These are phyloP conservation scores for Drosophila setosimentum DNA, from an alignment of 2,888 invertebrate species.

Conservation along the genomic window DNA sequence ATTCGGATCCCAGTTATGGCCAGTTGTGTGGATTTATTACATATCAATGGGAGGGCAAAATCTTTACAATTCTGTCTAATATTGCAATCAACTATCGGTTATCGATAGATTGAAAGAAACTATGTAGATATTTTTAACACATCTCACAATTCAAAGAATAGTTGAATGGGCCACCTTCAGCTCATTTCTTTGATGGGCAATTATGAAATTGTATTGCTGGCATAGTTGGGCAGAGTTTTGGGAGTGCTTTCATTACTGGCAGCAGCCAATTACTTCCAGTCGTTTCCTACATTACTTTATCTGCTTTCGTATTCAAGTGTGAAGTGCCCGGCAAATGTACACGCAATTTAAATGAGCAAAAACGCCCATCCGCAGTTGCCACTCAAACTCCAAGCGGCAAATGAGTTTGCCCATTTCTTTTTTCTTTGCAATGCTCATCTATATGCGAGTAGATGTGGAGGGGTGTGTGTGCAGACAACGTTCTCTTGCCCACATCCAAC, in stretches of 20 bases:
- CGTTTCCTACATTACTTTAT: constrained; percentile 73
- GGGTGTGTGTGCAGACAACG: constrained; percentile 16
- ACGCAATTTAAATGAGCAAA: constrained; percentile 78
- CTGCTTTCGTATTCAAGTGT: constrained; percentile 80
- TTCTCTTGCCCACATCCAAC: constrained; percentile 45
- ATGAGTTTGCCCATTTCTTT: constrained; percentile 72
- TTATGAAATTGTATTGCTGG: constrained; percentile 40
- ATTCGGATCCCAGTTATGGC: neutral
- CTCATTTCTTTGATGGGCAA: constrained; percentile 34
- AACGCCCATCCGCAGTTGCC: constrained; percentile 37
- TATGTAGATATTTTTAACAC: too few relatives aligned
- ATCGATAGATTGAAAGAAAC: neutral
- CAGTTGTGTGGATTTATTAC: neutral
- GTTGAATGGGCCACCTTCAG: constrained; percentile 2
- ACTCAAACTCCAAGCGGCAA: constrained; percentile 64
- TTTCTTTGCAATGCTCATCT: constrained; percentile 41
- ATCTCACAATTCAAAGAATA: neutral
- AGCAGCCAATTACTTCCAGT: constrained; percentile 75
- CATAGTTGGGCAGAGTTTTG: constrained; percentile 6
- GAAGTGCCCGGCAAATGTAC: constrained; percentile 76
- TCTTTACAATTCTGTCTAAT: neutral
- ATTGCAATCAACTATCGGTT: neutral
- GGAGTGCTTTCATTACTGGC: constrained; percentile 57
- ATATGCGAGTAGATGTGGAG: constrained; percentile 34
- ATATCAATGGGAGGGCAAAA: neutral